A percentile compares a stretch with the other conserved stretches of the same genome.
These are phyloP conservation scores for Echeneis naucrates DNA, from an alignment of 2,797 vertebrate genomes.

Conservation along the genomic window DNA sequence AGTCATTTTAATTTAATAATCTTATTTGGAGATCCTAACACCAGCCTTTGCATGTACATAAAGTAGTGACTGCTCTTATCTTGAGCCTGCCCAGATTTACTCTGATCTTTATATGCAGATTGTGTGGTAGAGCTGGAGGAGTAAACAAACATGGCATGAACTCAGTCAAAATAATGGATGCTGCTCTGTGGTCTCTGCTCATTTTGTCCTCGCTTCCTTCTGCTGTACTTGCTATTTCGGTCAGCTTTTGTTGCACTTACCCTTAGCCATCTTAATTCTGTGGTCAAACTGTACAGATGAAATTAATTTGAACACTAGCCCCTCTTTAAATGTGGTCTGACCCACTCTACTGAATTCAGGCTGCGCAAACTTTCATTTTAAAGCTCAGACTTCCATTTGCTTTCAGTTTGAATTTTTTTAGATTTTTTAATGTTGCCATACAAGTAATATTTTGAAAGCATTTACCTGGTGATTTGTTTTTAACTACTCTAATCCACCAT, in stretches of 20 bases:
- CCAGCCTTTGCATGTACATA: neutral
- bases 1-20: too few species aligned
- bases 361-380: neutral
- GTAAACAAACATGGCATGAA: slow-evolving; percentile 9
- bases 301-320: neutral
- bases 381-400: neutral
- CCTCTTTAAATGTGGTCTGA: too few species aligned
- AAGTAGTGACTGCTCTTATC: neutral
- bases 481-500: too few species aligned
- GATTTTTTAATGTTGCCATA: neutral
- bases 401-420: neutral
- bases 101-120: slow-evolving; percentile 16
- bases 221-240: neutral
- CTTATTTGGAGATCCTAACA: neutral
- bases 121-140: slow-evolving; percentile 8
- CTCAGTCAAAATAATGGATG: slow-evolving; percentile 4
- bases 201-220: neutral
- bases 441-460: neutral
- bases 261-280: neutral
- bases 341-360: too few species aligned
- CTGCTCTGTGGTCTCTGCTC: neutral
- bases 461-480: neutral
- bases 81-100: neutral
- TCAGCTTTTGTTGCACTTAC: neutral
- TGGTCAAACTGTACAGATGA: too few species aligned